These are phyloP conservation scores for Sebastes vulpes DNA, from an alignment of 2,797 vertebrate genomes.

Conservation along the genomic window DNA sequence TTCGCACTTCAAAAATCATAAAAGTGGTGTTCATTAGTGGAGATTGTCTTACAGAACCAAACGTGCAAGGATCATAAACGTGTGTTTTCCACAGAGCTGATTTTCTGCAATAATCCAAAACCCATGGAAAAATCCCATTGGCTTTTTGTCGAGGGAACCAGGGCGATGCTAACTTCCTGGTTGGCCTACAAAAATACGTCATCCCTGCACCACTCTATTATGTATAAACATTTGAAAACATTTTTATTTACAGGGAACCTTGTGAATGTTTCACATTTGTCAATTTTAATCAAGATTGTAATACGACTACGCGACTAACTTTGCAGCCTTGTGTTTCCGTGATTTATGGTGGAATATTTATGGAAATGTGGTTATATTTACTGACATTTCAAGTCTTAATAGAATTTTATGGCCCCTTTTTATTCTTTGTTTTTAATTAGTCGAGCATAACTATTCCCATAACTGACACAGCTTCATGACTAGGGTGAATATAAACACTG, in stretches of 20 bases:
- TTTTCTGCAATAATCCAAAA: too few species aligned
- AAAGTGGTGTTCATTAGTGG: too few species aligned
- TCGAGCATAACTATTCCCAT: not conserved
- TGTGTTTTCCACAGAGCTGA: too few species aligned
- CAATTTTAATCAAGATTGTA: not conserved
- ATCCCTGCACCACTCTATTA: fast-evolving
- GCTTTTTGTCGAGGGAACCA: too few species aligned
- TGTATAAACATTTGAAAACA: not conserved
- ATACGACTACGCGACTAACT: not conserved
- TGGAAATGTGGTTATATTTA: not conserved
- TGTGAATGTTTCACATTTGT: not conserved
- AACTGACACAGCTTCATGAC: constrained; percentile 10
- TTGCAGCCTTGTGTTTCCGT: constrained; percentile 23
- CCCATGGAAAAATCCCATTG: too few species aligned
- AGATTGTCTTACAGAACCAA: too few species aligned
- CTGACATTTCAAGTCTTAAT: constrained; percentile 6
- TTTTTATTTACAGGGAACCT: constrained; percentile 9
- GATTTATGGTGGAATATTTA: not conserved
- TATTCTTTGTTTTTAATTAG: constrained; percentile 11
- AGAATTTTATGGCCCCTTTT: not conserved
- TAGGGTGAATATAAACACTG: not conserved
- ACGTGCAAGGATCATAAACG: too few species aligned
- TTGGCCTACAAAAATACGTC: too few species aligned
- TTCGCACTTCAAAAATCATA: too few species aligned
- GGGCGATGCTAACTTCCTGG: too few species aligned